phyloP scores from a whole-genome alignment of 1,140 invertebrate genomes.

The Trichonephila clavipes region DNA sequence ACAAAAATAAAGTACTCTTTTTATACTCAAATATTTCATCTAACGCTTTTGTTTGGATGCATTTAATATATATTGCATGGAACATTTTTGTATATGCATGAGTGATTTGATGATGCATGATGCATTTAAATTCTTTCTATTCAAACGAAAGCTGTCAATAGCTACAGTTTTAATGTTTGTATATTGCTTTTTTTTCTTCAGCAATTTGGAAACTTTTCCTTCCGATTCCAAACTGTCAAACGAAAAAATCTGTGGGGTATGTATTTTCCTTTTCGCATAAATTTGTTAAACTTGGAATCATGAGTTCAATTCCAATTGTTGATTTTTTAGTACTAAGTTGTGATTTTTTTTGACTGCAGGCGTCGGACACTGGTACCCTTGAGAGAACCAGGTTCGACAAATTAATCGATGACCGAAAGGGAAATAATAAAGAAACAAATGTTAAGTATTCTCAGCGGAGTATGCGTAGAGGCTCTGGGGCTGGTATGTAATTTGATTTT shows the following conservation, averaged over 20 bases:
- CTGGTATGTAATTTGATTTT: conserved; percentile 21
- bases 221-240: not conserved
- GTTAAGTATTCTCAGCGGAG: conserved; percentile 59
- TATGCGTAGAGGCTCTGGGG: conserved; percentile 65
- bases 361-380: not conserved
- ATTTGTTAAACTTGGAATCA: too few species aligned
- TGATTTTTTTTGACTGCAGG: not conserved
- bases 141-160: too few species aligned
- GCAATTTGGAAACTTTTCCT: not conserved
- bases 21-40: too few species aligned
- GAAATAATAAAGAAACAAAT: conserved; percentile 29
- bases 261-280: not conserved
- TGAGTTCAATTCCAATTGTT: not conserved
- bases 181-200: not conserved
- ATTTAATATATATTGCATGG: too few species aligned
- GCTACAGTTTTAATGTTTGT: not conserved
- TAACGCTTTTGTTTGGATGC: too few species aligned
- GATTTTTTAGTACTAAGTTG: not conserved
- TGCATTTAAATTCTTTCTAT: too few species aligned
- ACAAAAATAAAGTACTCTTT: too few species aligned
- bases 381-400: conserved; percentile 24
- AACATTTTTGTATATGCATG: too few species aligned
- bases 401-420: conserved; percentile 43
- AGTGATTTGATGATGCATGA: too few species aligned
- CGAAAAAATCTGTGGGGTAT: not conserved